These are phyloP conservation scores for Zoanthus sansibaricus DNA, from an alignment of 92 coral and sea anemone genomes.

Conservation along the genomic window DNA sequence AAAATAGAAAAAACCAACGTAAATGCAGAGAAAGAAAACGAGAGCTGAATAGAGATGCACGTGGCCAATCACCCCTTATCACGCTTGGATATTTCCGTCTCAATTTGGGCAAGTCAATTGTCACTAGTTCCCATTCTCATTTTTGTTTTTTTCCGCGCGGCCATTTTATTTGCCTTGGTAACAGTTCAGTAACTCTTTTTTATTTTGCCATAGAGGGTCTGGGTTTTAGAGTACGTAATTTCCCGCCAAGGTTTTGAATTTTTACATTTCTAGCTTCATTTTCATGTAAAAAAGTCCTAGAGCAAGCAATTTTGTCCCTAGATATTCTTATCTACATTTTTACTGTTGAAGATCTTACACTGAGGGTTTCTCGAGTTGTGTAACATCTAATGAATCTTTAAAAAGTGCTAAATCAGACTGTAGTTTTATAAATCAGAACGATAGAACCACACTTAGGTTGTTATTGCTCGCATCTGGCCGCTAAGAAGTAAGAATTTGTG, in stretches of 20 bases:
- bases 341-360: neutral
- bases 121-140: slow-evolving; percentile 3
- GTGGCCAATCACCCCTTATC: neutral
- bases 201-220: neutral
- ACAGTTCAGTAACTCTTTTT: neutral
- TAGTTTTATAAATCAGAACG: neutral
- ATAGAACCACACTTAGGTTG: neutral
- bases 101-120: neutral
- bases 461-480: neutral
- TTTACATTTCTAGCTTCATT: neutral
- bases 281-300: neutral
- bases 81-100: neutral
- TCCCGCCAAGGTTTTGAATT: neutral
- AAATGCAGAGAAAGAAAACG: too few relatives aligned
- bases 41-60: too few relatives aligned
- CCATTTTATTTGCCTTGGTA: neutral
- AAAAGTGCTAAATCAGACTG: neutral
- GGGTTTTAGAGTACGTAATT: neutral
- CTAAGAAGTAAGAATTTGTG: neutral
- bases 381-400: neutral
- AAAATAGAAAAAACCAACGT: too few relatives aligned
- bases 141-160: neutral
- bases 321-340: neutral
- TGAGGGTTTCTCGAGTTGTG: neutral
- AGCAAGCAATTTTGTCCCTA: neutral